These are phyloP conservation scores for Drosophila leonis DNA, from an alignment of 2,888 invertebrate genomes.

Conservation along the genomic window DNA sequence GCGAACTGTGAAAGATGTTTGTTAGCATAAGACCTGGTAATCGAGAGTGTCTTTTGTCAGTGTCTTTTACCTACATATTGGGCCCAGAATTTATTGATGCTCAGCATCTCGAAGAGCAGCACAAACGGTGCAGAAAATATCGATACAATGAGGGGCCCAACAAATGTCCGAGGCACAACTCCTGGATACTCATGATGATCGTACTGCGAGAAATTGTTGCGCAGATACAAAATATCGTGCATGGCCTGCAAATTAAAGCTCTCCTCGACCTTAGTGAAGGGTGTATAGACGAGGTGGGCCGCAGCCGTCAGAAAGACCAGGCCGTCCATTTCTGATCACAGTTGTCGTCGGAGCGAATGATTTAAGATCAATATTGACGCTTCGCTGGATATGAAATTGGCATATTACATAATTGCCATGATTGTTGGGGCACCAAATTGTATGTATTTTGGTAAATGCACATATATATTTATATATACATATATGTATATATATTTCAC, in stretches of 20 bases:
- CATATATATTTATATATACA: too few relatives aligned
- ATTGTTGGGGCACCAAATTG: conserved; percentile 42
- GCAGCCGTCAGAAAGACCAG: conserved; percentile 91
- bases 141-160: conserved; percentile 95
- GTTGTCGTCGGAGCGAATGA: conserved; percentile 7
- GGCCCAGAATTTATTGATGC: conserved; percentile 93
- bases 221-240: conserved; percentile 97
- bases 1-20: conserved; percentile 89
- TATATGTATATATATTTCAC: conserved; percentile 42
- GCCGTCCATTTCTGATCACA: conserved; percentile 88
- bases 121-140: conserved; percentile 92
- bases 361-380: conserved; percentile 20
- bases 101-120: conserved; percentile 88
- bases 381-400: conserved; percentile 23
- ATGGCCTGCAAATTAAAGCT: conserved; percentile 99
- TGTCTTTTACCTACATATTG: conserved; percentile 92
- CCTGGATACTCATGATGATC: conserved; percentile 99
- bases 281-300: conserved; percentile 94
- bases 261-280: conserved; percentile 99
- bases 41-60: not conserved
- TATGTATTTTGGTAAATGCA: conserved; percentile 38
- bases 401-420: conserved; percentile 66
- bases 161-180: conserved; percentile 98
- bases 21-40: not conserved
- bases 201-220: conserved; percentile 95